Conservation (phyloP, 2,797 vertebrate genomes). For the Hoplostethus atlanticus region DNA sequence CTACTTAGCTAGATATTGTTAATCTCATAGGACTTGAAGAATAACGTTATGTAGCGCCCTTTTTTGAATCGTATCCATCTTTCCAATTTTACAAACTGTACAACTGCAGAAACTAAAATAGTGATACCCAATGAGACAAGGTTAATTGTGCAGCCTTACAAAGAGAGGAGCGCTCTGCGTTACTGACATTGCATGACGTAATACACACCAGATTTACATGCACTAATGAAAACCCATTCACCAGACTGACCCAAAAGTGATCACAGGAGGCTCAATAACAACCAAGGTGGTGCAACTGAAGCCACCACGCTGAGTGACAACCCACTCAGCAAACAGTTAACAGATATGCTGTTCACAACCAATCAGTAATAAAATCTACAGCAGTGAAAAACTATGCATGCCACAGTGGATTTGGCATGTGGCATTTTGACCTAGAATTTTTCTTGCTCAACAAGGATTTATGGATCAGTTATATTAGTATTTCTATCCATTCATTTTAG, state of each 20-base stretch:
- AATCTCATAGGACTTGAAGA: neutral
- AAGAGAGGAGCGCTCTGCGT: neutral
- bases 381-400: neutral
- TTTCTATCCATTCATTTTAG: constrained; percentile 11
- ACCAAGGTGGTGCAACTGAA: constrained; percentile 12
- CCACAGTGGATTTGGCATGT: constrained; percentile 3
- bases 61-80: too few relatives aligned
- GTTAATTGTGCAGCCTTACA: neutral
- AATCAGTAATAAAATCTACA: constrained; percentile 18
- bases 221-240: constrained; percentile 9
- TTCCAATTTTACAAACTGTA: too few relatives aligned
- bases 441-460: constrained; percentile 15
- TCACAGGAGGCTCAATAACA: constrained; percentile 23
- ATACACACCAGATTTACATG: neutral
- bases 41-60: too few relatives aligned
- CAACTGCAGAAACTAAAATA: neutral
- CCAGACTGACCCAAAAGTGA: constrained; percentile 1
- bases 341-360: constrained; percentile 11
- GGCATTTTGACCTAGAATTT: constrained; percentile 19
- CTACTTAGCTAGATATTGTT: neutral
- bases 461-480: constrained; percentile 19
- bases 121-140: neutral
- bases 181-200: neutral
- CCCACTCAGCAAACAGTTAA: constrained; percentile 18
- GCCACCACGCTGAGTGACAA: constrained; percentile 14